These are phyloP conservation scores for Sarcoramphus papa DNA, from an alignment of 2,797 vertebrate species.

Conservation along the genomic window DNA sequence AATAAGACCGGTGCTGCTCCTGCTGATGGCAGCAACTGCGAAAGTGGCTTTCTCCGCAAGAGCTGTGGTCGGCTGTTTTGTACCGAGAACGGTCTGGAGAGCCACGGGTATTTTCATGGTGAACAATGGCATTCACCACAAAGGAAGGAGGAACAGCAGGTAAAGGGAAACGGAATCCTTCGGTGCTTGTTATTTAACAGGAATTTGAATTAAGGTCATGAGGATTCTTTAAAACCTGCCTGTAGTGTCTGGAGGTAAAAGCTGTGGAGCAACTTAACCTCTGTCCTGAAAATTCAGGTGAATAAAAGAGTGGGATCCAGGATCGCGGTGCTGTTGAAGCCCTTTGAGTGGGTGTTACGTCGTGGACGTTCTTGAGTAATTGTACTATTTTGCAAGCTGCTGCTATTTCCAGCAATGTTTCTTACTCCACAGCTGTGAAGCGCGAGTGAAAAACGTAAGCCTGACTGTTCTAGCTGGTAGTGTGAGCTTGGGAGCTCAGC, in stretches of 20 bases:
- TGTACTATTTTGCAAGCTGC: not conserved
- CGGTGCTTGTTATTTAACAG: not conserved
- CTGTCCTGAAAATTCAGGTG: not conserved
- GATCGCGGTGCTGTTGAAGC: rapidly evolving
- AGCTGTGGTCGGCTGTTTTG: conserved; percentile 50
- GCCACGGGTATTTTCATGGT: conserved; percentile 50
- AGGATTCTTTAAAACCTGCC: not conserved
- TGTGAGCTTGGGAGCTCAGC: not conserved
- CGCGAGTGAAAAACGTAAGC: not conserved
- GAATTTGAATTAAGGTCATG: not conserved
- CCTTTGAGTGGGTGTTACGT: not conserved
- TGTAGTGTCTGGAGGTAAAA: not conserved
- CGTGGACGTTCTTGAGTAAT: too few species aligned
- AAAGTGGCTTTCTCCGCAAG: not conserved
- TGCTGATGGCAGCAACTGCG: not conserved
- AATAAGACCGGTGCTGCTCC: not conserved
- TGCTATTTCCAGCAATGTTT: not conserved
- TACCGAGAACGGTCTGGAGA: conserved; percentile 24
- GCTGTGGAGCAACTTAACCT: not conserved
- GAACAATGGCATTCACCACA: conserved; percentile 39
- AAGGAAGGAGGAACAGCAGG: conserved; percentile 51
- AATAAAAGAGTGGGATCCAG: not conserved
- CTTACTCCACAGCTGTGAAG: not conserved
- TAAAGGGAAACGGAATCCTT: not conserved
- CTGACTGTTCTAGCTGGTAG: not conserved